phyloP scores from a whole-genome alignment of 2,113 vertebrate genomes.

The Nannobrachium achirus region DNA sequence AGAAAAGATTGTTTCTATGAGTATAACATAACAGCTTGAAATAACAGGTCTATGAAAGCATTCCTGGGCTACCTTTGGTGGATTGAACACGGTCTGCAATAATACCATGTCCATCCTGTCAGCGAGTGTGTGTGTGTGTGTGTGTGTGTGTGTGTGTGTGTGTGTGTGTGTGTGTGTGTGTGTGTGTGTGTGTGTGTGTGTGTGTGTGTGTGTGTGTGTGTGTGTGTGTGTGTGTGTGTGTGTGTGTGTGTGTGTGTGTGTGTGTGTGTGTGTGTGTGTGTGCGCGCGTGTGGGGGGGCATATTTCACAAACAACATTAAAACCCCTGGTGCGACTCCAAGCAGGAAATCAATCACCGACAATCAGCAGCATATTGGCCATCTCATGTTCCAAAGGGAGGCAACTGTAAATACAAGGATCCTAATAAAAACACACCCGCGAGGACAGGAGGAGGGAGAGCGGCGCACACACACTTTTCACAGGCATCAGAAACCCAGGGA shows the following conservation, averaged over 20 bases:
- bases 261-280: too few relatives aligned
- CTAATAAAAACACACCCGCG: constrained; percentile 3
- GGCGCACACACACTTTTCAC: constrained; percentile 28
- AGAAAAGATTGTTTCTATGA: too few relatives aligned
- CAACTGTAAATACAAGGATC: constrained; percentile 21
- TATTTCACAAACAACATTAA: constrained; percentile 2
- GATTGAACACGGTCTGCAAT: background rate
- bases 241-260: too few relatives aligned
- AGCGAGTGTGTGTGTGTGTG: background rate
- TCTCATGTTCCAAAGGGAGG: background rate
- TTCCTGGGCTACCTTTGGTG: background rate
- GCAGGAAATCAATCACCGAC: constrained; percentile 26
- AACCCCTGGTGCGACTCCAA: constrained; percentile 13
- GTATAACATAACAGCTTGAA: background rate
- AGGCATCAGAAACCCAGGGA: constrained; percentile 17
- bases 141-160: too few relatives aligned
- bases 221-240: too few relatives aligned
- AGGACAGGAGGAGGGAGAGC: background rate
- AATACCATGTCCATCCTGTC: background rate
- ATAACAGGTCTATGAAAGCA: constrained; percentile 4
- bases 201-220: too few relatives aligned
- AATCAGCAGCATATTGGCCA: background rate
- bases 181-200: too few relatives aligned
- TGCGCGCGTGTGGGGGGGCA: background rate
- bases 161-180: too few relatives aligned